Conservation (phyloP, 1,140 invertebrate genomes). For the Aphaenogaster ashmeadi region DNA sequence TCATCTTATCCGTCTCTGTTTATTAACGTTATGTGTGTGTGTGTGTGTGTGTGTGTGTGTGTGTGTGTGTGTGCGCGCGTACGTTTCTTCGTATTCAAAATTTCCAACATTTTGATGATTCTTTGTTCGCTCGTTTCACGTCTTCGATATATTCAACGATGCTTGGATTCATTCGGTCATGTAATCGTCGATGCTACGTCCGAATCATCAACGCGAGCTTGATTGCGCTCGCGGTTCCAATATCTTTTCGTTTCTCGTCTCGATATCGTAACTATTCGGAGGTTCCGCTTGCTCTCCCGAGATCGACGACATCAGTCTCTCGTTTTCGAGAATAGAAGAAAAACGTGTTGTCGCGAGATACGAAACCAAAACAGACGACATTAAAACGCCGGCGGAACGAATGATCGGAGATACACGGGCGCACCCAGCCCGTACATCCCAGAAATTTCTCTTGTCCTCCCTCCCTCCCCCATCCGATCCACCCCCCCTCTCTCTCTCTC, state of each 20-base stretch:
- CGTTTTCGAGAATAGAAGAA: neutral
- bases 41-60: too few relatives aligned
- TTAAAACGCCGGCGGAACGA: neutral
- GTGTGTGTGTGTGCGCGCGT: neutral
- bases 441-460: neutral
- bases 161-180: neutral
- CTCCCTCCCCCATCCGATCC: neutral
- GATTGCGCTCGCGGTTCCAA: neutral
- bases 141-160: neutral
- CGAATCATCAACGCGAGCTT: neutral
- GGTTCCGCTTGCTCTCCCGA: neutral
- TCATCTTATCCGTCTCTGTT: constrained; percentile 1
- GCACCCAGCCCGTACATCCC: neutral
- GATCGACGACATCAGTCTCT: neutral
- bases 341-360: neutral
- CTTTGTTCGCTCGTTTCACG: neutral
- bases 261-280: neutral
- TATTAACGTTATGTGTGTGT: neutral
- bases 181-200: neutral
- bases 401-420: neutral
- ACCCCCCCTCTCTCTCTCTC: neutral
- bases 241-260: neutral
- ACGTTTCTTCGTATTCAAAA: neutral
- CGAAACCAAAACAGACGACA: neutral
- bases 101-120: neutral